phyloP scores from a whole-genome alignment of 2,113 vertebrate species.

The Tiliqua scincoides region DNA sequence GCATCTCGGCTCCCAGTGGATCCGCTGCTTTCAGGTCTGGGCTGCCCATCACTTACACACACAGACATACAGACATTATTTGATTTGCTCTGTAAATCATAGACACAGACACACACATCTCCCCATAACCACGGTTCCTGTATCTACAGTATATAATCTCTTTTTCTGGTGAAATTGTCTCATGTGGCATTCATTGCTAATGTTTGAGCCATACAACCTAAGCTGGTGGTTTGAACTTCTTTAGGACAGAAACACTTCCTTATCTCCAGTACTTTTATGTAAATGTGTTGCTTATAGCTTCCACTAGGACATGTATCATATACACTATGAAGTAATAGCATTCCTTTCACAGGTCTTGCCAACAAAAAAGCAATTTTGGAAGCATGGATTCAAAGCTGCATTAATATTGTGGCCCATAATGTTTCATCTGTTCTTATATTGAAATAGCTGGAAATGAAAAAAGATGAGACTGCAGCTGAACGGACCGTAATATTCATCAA shows the following conservation, averaged over 20 bases:
- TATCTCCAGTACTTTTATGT: neutral
- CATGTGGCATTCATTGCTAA: neutral
- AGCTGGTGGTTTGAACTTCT: neutral
- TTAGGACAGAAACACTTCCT: neutral
- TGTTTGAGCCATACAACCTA: neutral
- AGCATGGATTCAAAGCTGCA: neutral
- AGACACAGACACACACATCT: too few species aligned
- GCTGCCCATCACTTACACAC: too few species aligned
- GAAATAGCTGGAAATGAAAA: neutral
- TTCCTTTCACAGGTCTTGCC: neutral
- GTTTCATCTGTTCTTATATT: slow-evolving; percentile 12
- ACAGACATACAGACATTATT: too few species aligned
- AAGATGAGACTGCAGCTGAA: slow-evolving; percentile 21
- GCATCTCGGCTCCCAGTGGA: too few species aligned
- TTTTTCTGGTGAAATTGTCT: too few species aligned
- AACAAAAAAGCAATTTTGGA: fast-evolving
- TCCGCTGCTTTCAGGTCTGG: too few species aligned
- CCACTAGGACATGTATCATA: neutral
- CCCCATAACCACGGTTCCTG: too few species aligned
- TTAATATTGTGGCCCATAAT: neutral
- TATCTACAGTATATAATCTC: too few species aligned
- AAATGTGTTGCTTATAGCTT: slow-evolving; percentile 5
- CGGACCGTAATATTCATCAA: slow-evolving; percentile 5
- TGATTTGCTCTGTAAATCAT: too few species aligned
- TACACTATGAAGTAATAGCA: slow-evolving; percentile 15